These are phyloP conservation scores for Gallinago solitaria DNA, from an alignment of 2,797 vertebrate genomes.

Conservation along the genomic window DNA sequence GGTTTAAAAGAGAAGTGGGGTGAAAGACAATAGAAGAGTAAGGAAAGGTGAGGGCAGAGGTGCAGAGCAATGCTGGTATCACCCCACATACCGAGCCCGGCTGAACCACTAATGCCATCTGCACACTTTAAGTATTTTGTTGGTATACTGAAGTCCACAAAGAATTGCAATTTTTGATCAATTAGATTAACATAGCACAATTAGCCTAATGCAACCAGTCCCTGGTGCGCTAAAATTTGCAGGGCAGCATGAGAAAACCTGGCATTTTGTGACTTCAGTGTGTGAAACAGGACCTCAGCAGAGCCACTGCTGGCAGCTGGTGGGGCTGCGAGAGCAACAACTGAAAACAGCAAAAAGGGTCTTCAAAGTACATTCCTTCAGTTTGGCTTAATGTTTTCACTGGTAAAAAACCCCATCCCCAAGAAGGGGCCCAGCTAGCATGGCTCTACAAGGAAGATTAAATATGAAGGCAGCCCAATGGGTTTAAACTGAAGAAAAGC, in stretches of 20 bases:
- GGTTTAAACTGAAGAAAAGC: too few species aligned
- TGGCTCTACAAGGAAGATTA: neutral
- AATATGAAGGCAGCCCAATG: neutral
- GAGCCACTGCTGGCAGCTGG: neutral
- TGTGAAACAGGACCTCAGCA: neutral
- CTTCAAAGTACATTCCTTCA: neutral
- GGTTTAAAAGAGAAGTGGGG: neutral
- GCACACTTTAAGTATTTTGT: neutral
- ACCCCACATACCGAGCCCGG: neutral
- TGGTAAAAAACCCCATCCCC: neutral
- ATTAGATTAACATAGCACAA: neutral
- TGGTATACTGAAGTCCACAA: neutral
- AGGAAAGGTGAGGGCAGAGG: neutral
- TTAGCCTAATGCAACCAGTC: neutral
- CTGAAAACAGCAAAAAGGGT: rapidly evolving
- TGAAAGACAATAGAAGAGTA: neutral
- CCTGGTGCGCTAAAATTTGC: neutral
- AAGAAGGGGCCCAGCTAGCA: neutral
- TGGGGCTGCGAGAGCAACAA: neutral
- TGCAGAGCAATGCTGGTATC: neutral
- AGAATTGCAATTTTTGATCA: neutral
- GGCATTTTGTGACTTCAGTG: neutral
- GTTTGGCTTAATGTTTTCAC: neutral
- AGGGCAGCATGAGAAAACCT: rapidly evolving
- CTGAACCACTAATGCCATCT: neutral